Base-by-base conservation (phyloP, 2,888 invertebrate genomes). In the Brenthis daphne region DNA sequence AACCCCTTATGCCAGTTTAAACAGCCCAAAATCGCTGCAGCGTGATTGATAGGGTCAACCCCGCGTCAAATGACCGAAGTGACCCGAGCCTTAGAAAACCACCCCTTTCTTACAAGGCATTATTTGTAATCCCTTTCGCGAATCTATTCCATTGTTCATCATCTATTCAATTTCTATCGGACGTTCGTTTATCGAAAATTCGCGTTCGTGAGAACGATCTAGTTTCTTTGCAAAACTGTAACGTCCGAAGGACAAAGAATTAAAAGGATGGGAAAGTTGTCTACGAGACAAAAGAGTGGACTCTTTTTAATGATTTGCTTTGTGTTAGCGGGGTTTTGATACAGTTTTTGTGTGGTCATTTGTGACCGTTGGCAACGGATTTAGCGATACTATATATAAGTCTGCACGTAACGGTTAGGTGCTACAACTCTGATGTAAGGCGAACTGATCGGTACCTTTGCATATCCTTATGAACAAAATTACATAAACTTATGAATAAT, bases 71-170 rank as follows among this genome's bases (percentile, higher is more conserved):
- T 93, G 92, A 92, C 90, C 90, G 82, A 69, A 84, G 87, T 92
- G 92, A 92, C 92, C 90, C 82, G 79, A 82, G 78, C 84, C 84
- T 82, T 85, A 82, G 76, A 87, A 87, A 78, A 75, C 83, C 80
- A 89, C 87, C 92, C 92, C 82, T 91, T 92, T 88, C 89, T 90
- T 89, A 87, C 87, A 89, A 86, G 84, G 82, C 82, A 93, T 93
- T 93, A 93, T 93, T 93, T 92, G 93, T 91, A 91, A 90, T 90
- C 90, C 93, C 92, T 93, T 91, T 89, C 85, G 93, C 93, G 93
- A 93, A 93, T 93, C 93, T 93, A 93, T 93, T 93, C 80, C 76
- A 86, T 91, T 91, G 89, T 92, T 79, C 81, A 76, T 79, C 79
- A 74, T 80, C 87, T 80, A 86, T 89, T 89, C 85, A 82, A 76